These are phyloP conservation scores for Scytalopus superciliaris DNA, from an alignment of 2,113 vertebrate species.

Conservation along the genomic window DNA sequence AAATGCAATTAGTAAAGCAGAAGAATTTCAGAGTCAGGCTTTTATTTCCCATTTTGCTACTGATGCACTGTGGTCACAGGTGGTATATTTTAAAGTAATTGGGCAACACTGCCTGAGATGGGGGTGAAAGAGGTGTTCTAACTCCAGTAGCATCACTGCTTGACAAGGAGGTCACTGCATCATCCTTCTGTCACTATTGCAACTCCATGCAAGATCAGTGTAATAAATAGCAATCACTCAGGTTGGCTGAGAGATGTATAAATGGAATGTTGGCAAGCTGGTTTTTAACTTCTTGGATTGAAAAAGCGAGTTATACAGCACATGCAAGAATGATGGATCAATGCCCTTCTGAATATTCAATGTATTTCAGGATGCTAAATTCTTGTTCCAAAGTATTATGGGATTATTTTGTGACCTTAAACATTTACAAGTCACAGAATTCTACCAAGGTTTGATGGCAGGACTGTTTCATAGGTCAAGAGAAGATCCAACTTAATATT, in stretches of 20 bases:
- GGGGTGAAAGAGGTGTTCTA: not conserved
- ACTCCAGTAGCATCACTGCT: not conserved
- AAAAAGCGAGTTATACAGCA: not conserved
- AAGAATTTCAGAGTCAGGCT: not conserved
- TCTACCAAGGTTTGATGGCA: not conserved
- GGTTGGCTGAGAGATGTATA: not conserved
- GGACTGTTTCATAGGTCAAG: not conserved
- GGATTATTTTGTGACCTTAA: not conserved
- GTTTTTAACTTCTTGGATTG: not conserved
- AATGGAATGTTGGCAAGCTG: not conserved
- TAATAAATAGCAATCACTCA: not conserved
- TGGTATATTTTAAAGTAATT: not conserved
- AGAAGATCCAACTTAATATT: not conserved
- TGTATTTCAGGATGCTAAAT: not conserved
- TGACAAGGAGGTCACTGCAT: not conserved
- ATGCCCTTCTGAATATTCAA: not conserved
- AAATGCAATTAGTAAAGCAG: slow-evolving; percentile 46
- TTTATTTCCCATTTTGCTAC: not conserved
- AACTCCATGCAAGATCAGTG: not conserved
- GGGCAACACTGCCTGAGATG: not conserved
- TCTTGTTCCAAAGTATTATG: not conserved
- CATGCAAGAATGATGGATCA: not conserved
- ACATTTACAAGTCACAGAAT: not conserved
- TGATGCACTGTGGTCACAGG: not conserved
- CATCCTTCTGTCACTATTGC: not conserved